These are phyloP conservation scores for Triplophysa tibetana DNA, from an alignment of 2,113 vertebrate species.

Conservation along the genomic window DNA sequence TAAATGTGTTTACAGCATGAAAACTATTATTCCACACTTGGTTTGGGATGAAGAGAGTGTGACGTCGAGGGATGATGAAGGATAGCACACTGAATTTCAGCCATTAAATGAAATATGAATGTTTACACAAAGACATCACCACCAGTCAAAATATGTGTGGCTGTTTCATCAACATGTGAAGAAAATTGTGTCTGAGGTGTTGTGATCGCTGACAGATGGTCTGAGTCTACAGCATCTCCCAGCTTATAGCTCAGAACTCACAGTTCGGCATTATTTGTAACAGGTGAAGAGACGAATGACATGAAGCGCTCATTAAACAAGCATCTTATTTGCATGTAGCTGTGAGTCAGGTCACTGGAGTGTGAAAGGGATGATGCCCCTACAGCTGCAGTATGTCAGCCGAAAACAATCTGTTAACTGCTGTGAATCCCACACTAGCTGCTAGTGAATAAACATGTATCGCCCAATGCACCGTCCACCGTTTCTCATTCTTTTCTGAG, in stretches of 20 bases:
- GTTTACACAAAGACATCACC: constrained; percentile 37
- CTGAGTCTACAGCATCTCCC: neutral
- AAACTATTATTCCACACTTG: neutral
- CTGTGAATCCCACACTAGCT: constrained; percentile 50
- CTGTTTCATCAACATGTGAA: constrained; percentile 34
- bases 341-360: constrained; percentile 55
- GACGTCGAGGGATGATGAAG: neutral
- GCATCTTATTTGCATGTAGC: constrained; percentile 57
- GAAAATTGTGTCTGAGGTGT: constrained; percentile 8
- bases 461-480: neutral
- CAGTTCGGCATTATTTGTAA: constrained; percentile 48
- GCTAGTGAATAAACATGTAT: constrained; percentile 55
- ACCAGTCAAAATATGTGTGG: constrained; percentile 35
- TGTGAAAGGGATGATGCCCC: constrained; percentile 55
- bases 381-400: constrained; percentile 61
- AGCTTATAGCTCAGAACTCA: constrained; percentile 11
- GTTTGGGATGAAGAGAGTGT: neutral
- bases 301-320: constrained; percentile 55
- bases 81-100: neutral
- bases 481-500: neutral
- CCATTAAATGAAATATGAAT: neutral
- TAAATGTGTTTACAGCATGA: neutral
- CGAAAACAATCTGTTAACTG: constrained; percentile 57
- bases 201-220: constrained; percentile 33
- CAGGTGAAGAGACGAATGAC: constrained; percentile 59